These are phyloP conservation scores for Typhlichthys subterraneus DNA, from an alignment of 2,797 vertebrate genomes.

Conservation along the genomic window DNA sequence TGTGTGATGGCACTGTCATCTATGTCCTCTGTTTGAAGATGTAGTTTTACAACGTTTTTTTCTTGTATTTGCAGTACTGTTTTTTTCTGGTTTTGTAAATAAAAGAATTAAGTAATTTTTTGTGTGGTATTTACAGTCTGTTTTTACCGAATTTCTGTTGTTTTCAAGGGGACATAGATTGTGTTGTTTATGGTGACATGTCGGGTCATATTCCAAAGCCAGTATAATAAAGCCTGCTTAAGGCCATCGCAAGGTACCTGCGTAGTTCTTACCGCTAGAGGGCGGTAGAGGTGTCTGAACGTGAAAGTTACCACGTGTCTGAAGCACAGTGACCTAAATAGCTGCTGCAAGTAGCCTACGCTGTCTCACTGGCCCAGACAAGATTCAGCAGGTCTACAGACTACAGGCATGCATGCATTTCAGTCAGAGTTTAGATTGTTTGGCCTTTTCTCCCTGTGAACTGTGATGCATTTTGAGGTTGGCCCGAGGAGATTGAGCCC, in stretches of 20 bases:
- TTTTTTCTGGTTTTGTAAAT: slow-evolving; percentile 68
- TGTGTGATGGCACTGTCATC: not conserved
- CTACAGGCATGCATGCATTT: no score
- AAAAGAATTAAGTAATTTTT: slow-evolving; percentile 47
- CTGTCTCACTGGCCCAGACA: slow-evolving; percentile 35
- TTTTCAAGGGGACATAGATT: no score
- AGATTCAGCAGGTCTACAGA: no score
- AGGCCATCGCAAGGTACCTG: slow-evolving; percentile 1
- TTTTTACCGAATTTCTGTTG: not conserved
- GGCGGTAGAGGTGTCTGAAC: slow-evolving; percentile 18
- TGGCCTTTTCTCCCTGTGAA: no score
- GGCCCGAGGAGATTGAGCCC: not conserved
- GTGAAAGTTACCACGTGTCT: slow-evolving; percentile 18
- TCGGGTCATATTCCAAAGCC: no score
- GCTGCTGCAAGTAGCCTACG: slow-evolving; percentile 24
- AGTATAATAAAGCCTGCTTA: no score
- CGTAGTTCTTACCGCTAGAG: not conserved
- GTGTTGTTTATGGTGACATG: no score
- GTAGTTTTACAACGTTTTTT: slow-evolving; percentile 21
- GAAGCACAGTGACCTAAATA: slow-evolving; percentile 66
- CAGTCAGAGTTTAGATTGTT: no score
- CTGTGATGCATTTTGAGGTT: not conserved
- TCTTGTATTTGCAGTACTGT: slow-evolving; percentile 37
- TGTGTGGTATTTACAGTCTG: not conserved
- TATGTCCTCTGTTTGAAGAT: slow-evolving; percentile 30